Base-by-base conservation (phyloP, 2,113 vertebrate genomes). In the Oryzias curvinotus region DNA sequence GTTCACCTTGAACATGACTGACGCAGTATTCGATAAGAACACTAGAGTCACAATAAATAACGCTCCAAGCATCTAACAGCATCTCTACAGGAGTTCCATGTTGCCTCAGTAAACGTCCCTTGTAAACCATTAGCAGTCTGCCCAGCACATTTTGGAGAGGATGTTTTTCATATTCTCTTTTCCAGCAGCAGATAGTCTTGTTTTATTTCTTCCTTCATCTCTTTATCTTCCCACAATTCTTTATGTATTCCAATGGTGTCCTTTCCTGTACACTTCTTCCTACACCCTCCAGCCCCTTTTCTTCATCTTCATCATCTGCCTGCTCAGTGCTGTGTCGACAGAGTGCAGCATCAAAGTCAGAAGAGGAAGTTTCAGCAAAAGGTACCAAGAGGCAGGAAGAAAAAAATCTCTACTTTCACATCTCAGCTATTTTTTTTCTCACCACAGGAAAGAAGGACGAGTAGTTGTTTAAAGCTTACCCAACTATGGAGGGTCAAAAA, bases 321-420 rank as follows among this genome's bases (percentile, higher is more conserved):
- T 64, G 68, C 80, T 74, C 77, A 68, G 49, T 63, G 71, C 76
- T 65, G 52, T 59, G 77, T 73, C 64, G 61, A 80, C 80, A 81
- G 79, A 64, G n/a, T 8, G 46, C 70, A 73, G 69, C 71, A 75
- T 84, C 81, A 81, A 69, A 85, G 80, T 71, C 53, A 1, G 58
- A 62, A 45, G 62, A 67, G 60, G 49, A 71, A 25, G 71, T 75
- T 80, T 81, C 61, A 51, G 41, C 19, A 42, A 57, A 82, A 82
- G 54, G 71, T 63, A 55, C 69, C 63, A 78, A 75, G 36, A 65
- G 67, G 51, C 18, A 62, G 28, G 26, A 26, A 5, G 55, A 67
- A 25, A 25, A 41, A 44, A 68, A 72, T 60, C 59, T 7, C 36
- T 41, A 75, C 65, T 71, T 78, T 83, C 68, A 52, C 71, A 55